Evolutionary conservation across 2,113 vertebrate species (phyloP).

Genomic region (Tenebrosternarchus preto): DNA sequence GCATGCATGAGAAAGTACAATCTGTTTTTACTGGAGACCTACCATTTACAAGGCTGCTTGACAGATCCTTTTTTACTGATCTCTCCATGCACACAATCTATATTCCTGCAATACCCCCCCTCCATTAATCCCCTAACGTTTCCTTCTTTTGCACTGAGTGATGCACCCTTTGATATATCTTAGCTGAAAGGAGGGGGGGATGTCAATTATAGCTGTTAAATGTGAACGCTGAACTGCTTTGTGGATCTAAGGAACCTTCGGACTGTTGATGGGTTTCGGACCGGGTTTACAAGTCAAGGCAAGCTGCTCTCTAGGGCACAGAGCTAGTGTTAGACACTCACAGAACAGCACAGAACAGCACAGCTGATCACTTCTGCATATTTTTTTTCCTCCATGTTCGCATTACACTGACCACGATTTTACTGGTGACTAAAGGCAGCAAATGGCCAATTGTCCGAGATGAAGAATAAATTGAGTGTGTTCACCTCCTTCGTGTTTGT

Average conservation of each 20-base stretch:
- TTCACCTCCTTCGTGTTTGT: constrained; percentile 52
- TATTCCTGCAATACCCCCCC: constrained; percentile 41
- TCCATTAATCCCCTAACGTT: constrained; percentile 60
- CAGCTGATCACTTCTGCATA: background rate
- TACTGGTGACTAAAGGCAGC: background rate
- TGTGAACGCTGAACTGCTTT: constrained; percentile 36
- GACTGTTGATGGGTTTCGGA: background rate
- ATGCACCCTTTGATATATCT: constrained; percentile 54
- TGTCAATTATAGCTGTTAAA: constrained; percentile 30
- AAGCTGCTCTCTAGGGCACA: constrained; percentile 20
- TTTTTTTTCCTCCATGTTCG: too few species aligned
- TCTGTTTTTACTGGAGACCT: constrained; percentile 22
- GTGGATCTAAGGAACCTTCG: constrained; percentile 1
- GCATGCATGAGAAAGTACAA: constrained; percentile 34
- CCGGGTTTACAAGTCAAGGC: constrained; percentile 14
- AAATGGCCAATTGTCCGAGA: background rate
- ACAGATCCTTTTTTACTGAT: constrained; percentile 58
- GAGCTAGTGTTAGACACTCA: background rate
- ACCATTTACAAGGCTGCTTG: constrained; percentile 41
- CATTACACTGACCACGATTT: background rate
- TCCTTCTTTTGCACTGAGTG: constrained; percentile 43
- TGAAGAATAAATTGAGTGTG: background rate
- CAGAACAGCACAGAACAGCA: background rate
- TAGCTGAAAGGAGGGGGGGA: constrained; percentile 49
- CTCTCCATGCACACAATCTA: constrained; percentile 49